Evolutionary conservation across 2,888 invertebrate genomes (phyloP).

Genomic region (Carabus problematicus): DNA sequence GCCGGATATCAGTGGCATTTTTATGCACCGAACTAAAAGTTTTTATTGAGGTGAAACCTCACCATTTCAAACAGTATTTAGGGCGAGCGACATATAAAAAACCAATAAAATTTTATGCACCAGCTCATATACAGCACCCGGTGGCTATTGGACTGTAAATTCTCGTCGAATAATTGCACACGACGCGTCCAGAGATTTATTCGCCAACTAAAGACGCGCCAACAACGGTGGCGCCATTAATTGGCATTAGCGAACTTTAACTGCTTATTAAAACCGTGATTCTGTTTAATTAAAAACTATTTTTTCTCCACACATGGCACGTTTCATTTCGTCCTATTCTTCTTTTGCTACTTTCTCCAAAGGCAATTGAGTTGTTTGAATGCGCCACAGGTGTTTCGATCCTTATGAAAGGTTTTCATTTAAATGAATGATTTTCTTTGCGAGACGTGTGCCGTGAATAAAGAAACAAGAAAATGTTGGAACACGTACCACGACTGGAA

Average conservation of each 20-base stretch:
- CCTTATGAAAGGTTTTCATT: background rate
- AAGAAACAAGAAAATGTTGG: too few relatives aligned
- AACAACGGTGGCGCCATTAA: slow-evolving; percentile 12
- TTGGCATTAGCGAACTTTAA: slow-evolving; percentile 25
- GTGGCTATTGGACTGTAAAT: slow-evolving; percentile 30
- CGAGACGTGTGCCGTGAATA: too few relatives aligned
- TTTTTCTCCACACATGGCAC: background rate
- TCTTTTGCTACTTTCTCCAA: too few relatives aligned
- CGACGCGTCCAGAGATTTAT: slow-evolving; percentile 14
- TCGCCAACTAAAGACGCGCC: slow-evolving; percentile 13
- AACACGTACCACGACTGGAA: too few relatives aligned
- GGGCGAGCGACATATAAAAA: slow-evolving; percentile 29
- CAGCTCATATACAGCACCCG: slow-evolving; percentile 38
- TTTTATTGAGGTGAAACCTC: slow-evolving; percentile 27
- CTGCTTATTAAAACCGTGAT: slow-evolving; percentile 25
- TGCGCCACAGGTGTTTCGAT: slow-evolving; percentile 6
- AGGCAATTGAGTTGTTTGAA: slow-evolving; percentile 2
- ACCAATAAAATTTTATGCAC: slow-evolving; percentile 37
- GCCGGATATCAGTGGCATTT: too few relatives aligned
- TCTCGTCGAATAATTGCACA: slow-evolving; percentile 33
- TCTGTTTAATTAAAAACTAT: slow-evolving; percentile 35
- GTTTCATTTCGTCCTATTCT: too few relatives aligned
- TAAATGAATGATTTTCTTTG: too few relatives aligned
- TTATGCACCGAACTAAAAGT: background rate
- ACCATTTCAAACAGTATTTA: slow-evolving; percentile 26